phyloP scores from a whole-genome alignment of 1,140 invertebrate species.

The Camponotus floridanus region DNA sequence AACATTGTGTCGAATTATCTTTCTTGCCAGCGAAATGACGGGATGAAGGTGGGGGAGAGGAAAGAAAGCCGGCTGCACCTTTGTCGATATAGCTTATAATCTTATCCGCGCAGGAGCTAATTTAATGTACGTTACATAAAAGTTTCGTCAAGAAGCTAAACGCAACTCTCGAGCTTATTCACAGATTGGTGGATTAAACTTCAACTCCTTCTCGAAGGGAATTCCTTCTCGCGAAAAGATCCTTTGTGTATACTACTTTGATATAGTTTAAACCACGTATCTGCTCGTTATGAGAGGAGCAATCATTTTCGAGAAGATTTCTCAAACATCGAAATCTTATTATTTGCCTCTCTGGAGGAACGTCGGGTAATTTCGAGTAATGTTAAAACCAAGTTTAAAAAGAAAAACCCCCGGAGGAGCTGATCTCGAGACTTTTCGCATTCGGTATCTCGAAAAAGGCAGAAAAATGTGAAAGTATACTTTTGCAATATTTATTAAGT shows the following conservation, averaged over 20 bases:
- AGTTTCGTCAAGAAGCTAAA: slow-evolving; percentile 68
- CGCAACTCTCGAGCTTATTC: slow-evolving; percentile 49
- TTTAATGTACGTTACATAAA: slow-evolving; percentile 71
- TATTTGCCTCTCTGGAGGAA: slow-evolving; percentile 41
- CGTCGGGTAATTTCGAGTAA: slow-evolving; percentile 50
- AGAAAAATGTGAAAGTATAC: neutral
- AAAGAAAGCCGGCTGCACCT: neutral
- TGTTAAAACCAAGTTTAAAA: slow-evolving; percentile 25
- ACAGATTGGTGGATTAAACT: slow-evolving; percentile 66
- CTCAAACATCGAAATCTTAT: slow-evolving; percentile 50
- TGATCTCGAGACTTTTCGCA: slow-evolving; percentile 3
- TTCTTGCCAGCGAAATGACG: slow-evolving; percentile 49
- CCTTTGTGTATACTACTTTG: slow-evolving; percentile 40
- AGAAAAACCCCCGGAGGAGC: slow-evolving; percentile 26
- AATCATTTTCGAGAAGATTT: slow-evolving; percentile 59
- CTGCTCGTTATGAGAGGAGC: slow-evolving; percentile 51
- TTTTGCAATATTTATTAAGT: slow-evolving; percentile 52
- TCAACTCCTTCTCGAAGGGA: slow-evolving; percentile 14
- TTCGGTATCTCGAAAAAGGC: neutral
- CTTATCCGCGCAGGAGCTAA: slow-evolving; percentile 63
- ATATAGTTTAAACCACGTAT: slow-evolving; percentile 39
- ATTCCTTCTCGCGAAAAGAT: slow-evolving; percentile 20
- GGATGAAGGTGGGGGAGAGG: neutral
- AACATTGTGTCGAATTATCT: slow-evolving; percentile 70
- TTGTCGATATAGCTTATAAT: slow-evolving; percentile 39